Conservation (phyloP, 2,888 invertebrate species). For the Papilio gigon region DNA sequence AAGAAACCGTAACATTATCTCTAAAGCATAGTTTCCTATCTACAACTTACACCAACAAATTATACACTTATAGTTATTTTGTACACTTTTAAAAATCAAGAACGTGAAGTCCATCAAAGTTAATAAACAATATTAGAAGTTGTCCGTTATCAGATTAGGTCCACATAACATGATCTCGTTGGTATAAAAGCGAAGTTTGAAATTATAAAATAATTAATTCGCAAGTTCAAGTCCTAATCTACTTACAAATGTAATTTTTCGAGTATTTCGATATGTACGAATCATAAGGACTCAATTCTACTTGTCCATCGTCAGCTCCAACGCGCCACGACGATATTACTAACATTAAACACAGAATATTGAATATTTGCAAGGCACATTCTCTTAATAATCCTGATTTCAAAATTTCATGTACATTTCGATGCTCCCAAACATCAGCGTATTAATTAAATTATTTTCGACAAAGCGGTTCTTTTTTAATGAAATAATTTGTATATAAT, state of each 20-base stretch:
- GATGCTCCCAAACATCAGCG: conserved; percentile 67
- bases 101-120: conserved; percentile 65
- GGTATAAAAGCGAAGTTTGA: not conserved
- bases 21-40: conserved; percentile 54
- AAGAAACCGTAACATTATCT: conserved; percentile 35
- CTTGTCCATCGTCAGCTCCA: conserved; percentile 53
- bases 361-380: conserved; percentile 82
- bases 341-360: conserved; percentile 82
- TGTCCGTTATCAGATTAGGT: conserved; percentile 53
- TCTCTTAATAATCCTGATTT: conserved; percentile 81
- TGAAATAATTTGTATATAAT: conserved; percentile 77
- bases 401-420: conserved; percentile 73
- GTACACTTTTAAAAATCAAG: conserved; percentile 70
- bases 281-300: conserved; percentile 40
- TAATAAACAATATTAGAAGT: conserved; percentile 57
- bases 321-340: conserved; percentile 69
- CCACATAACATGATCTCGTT: conserved; percentile 35
- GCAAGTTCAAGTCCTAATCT: conserved; percentile 55
- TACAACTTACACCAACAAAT: conserved; percentile 65
- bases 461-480: conserved; percentile 67
- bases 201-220: conserved; percentile 15
- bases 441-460: conserved; percentile 56
- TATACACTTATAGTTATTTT: conserved; percentile 72
- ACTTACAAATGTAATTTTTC: conserved; percentile 49
- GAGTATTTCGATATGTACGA: conserved; percentile 44